A percentile compares a stretch with the other conserved stretches of the same genome.
phyloP scores from a whole-genome alignment of 2,113 vertebrate species.

The Platichthys stellatus region DNA sequence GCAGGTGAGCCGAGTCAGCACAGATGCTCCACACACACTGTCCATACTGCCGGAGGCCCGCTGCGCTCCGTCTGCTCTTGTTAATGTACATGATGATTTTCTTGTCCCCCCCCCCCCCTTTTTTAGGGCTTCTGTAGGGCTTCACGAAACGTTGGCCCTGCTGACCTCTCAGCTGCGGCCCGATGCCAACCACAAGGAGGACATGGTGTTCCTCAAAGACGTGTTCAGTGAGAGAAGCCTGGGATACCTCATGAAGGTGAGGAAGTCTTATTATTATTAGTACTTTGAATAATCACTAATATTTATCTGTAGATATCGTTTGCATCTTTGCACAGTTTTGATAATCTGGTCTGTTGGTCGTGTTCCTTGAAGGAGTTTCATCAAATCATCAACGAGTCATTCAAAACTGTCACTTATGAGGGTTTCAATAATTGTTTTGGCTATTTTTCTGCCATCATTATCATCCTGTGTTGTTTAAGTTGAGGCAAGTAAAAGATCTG shows the following conservation, averaged over 20 bases:
- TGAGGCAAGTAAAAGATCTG: too few species aligned
- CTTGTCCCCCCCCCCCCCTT: neutral
- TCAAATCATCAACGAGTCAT: too few species aligned
- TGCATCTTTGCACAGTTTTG: too few species aligned
- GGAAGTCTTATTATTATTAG: too few species aligned
- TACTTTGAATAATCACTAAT: neutral
- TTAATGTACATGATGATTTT: neutral
- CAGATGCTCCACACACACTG: slow-evolving; percentile 12
- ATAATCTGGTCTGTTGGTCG: neutral
- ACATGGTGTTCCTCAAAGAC: slow-evolving; percentile 93
- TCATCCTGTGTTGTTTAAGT: too few species aligned
- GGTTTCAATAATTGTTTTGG: too few species aligned
- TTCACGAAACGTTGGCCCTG: slow-evolving; percentile 94
- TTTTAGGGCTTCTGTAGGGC: slow-evolving; percentile 83
- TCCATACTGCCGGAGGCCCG: neutral
- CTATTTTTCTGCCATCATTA: too few species aligned
- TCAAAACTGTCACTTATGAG: too few species aligned
- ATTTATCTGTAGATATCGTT: too few species aligned
- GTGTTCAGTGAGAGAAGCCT: slow-evolving; percentile 96
- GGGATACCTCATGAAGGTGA: slow-evolving; percentile 93
- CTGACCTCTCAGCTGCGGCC: slow-evolving; percentile 94
- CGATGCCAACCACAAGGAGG: slow-evolving; percentile 95
- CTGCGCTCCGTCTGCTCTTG: slow-evolving; percentile 43
- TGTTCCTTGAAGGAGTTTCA: neutral
- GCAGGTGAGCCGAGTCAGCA: slow-evolving; percentile 82